Conservation (phyloP, 1,140 invertebrate genomes). For the Aphaenogaster ashmeadi region DNA sequence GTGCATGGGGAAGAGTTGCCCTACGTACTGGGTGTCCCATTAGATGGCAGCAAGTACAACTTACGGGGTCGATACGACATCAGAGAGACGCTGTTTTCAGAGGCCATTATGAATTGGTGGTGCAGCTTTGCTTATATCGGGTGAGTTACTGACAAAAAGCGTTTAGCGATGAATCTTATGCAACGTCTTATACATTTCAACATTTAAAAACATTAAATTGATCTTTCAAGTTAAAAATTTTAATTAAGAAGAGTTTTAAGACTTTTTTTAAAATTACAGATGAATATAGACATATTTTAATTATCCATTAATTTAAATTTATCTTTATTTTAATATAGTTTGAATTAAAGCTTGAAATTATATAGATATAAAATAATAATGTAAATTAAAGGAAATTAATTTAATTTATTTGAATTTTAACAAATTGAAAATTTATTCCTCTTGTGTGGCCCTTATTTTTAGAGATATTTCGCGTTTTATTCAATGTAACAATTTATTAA, state of each 20-base stretch:
- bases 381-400: slow-evolving; percentile 21
- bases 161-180: neutral
- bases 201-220: neutral
- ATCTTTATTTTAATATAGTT: neutral
- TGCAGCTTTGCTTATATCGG: slow-evolving; percentile 96
- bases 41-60: slow-evolving; percentile 92
- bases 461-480: neutral
- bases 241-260: neutral
- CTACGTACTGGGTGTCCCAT: slow-evolving; percentile 96
- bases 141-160: slow-evolving; percentile 86
- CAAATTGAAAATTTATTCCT: slow-evolving; percentile 17
- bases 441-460: neutral
- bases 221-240: neutral
- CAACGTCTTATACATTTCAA: neutral
- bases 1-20: slow-evolving; percentile 96
- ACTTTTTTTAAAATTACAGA: neutral
- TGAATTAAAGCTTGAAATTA: neutral
- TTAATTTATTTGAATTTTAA: neutral
- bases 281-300: neutral
- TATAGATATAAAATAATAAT: neutral
- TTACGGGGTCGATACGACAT: slow-evolving; percentile 92
- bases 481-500: slow-evolving; percentile 9
- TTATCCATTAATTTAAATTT: slow-evolving; percentile 2
- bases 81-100: slow-evolving; percentile 92
- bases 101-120: slow-evolving; percentile 95